A percentile compares a stretch with the other conserved stretches of the same genome.
Conservation (phyloP, 2,888 invertebrate species). For the Harpagoxenus sublaevis region DNA sequence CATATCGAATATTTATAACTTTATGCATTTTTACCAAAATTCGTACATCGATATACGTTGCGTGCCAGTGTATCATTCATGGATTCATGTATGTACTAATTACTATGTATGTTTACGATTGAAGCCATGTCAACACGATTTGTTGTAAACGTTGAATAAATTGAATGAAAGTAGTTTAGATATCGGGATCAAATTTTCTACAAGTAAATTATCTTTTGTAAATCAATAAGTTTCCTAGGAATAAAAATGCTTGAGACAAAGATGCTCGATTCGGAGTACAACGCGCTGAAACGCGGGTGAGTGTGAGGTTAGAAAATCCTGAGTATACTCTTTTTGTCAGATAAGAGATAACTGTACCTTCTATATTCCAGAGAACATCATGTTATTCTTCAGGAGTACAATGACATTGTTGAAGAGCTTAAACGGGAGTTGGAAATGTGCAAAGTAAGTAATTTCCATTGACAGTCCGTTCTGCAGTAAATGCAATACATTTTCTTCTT, state of each 20-base stretch:
- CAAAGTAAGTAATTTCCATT: constrained; percentile 74
- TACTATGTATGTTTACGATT: neutral
- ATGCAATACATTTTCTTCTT: neutral
- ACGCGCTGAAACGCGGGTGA: constrained; percentile 64
- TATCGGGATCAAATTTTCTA: constrained; percentile 1
- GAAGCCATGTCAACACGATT: neutral
- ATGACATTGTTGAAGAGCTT: constrained; percentile 73
- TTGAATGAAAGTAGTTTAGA: constrained; percentile 18
- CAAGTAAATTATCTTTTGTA: neutral
- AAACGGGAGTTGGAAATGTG: constrained; percentile 79
- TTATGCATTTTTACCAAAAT: neutral
- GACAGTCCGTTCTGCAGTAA: neutral
- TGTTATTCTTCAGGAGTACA: constrained; percentile 76
- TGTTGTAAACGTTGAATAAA: neutral
- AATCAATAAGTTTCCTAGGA: neutral
- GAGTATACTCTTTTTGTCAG: neutral
- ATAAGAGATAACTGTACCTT: neutral
- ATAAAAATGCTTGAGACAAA: neutral
- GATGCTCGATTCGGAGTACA: constrained; percentile 67
- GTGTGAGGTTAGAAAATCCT: constrained; percentile 67
- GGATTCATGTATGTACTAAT: no score
- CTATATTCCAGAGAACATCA: constrained; percentile 62
- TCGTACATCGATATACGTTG: neutral
- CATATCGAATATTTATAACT: neutral
- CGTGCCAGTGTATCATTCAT: neutral